Evolutionary conservation across 2,113 vertebrate species (phyloP).

Genomic region (Crotalus horridus): DNA sequence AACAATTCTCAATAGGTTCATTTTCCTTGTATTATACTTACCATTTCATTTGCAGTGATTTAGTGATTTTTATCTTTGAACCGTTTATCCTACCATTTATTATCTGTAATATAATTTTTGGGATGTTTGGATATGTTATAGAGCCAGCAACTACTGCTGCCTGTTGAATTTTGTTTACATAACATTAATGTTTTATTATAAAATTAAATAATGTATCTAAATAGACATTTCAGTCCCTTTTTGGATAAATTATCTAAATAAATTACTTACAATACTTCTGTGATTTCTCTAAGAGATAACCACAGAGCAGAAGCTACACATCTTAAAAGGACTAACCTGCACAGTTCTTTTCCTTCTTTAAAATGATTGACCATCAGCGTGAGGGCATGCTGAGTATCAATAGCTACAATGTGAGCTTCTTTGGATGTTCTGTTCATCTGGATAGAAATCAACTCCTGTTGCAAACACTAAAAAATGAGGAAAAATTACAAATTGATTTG

Average conservation of each 20-base stretch:
- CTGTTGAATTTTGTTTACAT: background rate
- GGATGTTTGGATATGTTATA: background rate
- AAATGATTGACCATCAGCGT: conserved; percentile 76
- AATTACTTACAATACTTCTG: background rate
- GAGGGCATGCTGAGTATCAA: conserved; percentile 79
- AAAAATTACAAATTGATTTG: background rate
- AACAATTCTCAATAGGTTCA: background rate
- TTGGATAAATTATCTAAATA: background rate
- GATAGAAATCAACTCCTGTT: conserved; percentile 71
- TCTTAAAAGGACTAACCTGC: conserved; percentile 72
- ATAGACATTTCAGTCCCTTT: background rate
- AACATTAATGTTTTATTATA: background rate
- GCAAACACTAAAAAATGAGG: conserved; percentile 74
- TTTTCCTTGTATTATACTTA: background rate
- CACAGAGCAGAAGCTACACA: background rate
- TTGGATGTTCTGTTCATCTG: conserved; percentile 47
- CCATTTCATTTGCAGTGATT: background rate
- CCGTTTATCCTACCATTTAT: background rate
- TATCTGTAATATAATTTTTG: background rate
- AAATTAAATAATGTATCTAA: background rate
- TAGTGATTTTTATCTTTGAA: background rate
- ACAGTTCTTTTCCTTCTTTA: conserved; percentile 59
- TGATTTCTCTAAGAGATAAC: background rate
- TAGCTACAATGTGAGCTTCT: conserved; percentile 36
- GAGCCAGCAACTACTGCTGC: background rate